Percentiles rank a stretch among this genome's conserved stretches.
Conservation (phyloP, 2,113 vertebrate species). For the Megaceryle maxima region DNA sequence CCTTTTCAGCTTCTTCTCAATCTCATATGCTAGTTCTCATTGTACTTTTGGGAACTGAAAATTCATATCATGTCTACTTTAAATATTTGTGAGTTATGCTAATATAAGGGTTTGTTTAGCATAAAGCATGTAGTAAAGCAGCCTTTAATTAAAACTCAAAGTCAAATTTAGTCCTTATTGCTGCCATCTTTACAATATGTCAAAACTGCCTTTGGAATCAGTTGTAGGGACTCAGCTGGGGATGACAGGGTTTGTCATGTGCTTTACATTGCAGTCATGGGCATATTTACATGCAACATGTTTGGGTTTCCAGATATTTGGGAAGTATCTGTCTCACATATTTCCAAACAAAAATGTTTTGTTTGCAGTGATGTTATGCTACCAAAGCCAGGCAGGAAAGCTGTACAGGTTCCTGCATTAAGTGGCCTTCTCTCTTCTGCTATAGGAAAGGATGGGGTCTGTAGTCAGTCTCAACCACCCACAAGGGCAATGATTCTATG, state of each 20-base stretch:
- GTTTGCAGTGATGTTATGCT: not conserved
- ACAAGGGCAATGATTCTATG: not conserved
- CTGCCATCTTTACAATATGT: not conserved
- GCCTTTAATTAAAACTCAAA: not conserved
- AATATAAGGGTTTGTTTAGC: not conserved
- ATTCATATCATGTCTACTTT: not conserved
- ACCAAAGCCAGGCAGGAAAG: not conserved
- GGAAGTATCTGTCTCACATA: not conserved
- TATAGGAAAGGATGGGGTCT: not conserved
- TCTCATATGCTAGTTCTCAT: not conserved
- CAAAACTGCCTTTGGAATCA: not conserved
- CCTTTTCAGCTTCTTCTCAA: not conserved
- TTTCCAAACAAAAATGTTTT: not conserved
- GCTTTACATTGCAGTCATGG: not conserved
- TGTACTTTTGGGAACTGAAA: not conserved
- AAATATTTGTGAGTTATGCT: not conserved
- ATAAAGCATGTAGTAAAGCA: not conserved
- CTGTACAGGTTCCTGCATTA: not conserved
- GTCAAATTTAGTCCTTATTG: not conserved
- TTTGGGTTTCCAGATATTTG: not conserved
- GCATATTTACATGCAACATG: not conserved
- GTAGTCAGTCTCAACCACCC: not conserved
- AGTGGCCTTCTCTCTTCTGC: not conserved
- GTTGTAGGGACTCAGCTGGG: not conserved
- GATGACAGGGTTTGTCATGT: not conserved